Conservation (phyloP, 1,140 invertebrate genomes). For the Drosophila leontia region DNA sequence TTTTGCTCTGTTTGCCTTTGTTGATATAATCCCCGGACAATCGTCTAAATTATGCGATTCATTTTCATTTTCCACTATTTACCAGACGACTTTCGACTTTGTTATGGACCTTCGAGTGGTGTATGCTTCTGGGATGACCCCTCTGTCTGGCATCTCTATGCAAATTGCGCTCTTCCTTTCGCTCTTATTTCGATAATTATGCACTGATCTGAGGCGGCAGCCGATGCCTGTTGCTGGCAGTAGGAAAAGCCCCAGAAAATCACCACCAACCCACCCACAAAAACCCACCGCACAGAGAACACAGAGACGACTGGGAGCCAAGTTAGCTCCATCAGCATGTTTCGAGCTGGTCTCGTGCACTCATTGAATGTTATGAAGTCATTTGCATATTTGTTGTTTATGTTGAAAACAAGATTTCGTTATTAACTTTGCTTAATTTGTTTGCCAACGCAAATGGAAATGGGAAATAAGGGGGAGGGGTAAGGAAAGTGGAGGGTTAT, state of each 20-base stretch:
- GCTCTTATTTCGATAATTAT: conserved; percentile 54
- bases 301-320: neutral
- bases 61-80: conserved; percentile 21
- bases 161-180: conserved; percentile 44
- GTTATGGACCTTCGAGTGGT: conserved; percentile 18
- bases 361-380: conserved; percentile 72
- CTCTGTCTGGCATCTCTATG: conserved; percentile 17
- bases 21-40: conserved; percentile 14
- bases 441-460: conserved; percentile 62
- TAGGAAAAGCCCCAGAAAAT: conserved; percentile 19
- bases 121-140: conserved; percentile 9
- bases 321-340: conserved; percentile 62
- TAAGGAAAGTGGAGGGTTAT: too few relatives aligned
- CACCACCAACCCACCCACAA: neutral
- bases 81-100: conserved; percentile 20
- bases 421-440: conserved; percentile 84
- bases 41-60: conserved; percentile 13
- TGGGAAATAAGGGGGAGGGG: neutral
- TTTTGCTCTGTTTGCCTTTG: neutral
- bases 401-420: conserved; percentile 82
- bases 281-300: neutral
- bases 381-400: conserved; percentile 83
- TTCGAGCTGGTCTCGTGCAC: conserved; percentile 35
- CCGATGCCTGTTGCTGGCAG: conserved; percentile 27
- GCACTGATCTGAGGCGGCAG: conserved; percentile 19